Conservation (phyloP, 2,113 vertebrate species). For the Furnarius figulus region DNA sequence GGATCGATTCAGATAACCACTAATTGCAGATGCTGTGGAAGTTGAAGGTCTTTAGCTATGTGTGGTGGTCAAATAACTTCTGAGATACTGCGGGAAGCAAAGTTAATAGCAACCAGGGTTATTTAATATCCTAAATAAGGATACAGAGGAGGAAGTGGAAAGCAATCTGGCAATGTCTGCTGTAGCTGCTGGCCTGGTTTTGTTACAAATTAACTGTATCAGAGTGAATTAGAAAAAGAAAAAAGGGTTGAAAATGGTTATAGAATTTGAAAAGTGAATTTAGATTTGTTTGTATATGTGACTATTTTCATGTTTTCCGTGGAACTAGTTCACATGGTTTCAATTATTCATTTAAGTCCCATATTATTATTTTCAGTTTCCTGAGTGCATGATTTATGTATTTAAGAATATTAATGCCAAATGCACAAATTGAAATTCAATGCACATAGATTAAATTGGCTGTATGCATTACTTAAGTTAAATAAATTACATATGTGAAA, state of each 20-base stretch:
- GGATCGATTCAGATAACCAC: constrained; percentile 41
- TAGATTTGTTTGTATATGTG: not conserved
- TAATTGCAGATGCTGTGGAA: constrained; percentile 51
- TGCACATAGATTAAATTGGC: constrained; percentile 54
- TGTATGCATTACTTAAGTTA: constrained; percentile 57
- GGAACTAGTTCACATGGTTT: not conserved
- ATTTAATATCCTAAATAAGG: constrained; percentile 49
- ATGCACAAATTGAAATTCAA: constrained; percentile 4
- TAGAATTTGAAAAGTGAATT: not conserved
- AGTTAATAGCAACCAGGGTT: not conserved
- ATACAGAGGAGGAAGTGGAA: constrained; percentile 34
- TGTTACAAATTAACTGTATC: constrained; percentile 30
- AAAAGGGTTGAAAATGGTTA: not conserved
- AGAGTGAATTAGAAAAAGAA: constrained; percentile 15
- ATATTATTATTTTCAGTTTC: constrained; percentile 17
- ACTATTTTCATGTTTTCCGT: not conserved
- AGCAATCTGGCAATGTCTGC: constrained; percentile 17
- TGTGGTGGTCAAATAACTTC: not conserved
- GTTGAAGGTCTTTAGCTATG: constrained; percentile 4
- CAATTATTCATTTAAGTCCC: not conserved
- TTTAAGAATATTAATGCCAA: constrained; percentile 15
- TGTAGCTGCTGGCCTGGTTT: constrained; percentile 21
- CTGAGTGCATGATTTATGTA: constrained; percentile 17
- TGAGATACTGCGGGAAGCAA: not conserved
- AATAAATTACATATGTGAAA: constrained; percentile 55